Evolutionary conservation across 2,113 vertebrate species (phyloP), one percentile per base, ranked within the genome.

Genomic region (Brachypodius melanocephalos): DNA sequence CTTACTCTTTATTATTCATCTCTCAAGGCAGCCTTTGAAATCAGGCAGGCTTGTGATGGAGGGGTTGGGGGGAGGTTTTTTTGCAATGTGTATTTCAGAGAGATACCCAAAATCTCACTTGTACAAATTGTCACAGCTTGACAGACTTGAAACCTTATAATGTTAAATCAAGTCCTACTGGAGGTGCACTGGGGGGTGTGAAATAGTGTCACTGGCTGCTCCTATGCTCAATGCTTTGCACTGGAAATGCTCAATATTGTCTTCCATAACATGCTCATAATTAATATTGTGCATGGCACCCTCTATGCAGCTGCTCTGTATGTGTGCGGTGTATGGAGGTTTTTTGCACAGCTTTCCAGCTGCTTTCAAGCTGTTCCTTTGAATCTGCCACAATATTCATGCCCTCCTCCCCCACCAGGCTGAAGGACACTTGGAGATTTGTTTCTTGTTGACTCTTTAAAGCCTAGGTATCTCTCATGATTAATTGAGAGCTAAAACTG

Each of bases 331-430:
- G 42, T 32, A 32, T 16, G 48, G 67, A 26, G 5, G 0, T 17
- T 87, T 80, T 93, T 54, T 78, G 48, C 80, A 78, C 82, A 78
- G 80, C 80, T 92, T 78, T 96, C 90, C 93, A 97, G 93, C 90
- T 96, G 93, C 84, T 96, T 94, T 96, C 93, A 94, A 97, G 93
- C 94, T 91, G 84, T 88, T 96, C 71, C 68, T 96, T 95, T 95
- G 93, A 95, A 82, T 94, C 42, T 84, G 75, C 75, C 85, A 88
- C 58, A 93, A 42, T 88, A 85, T 90, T 86, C 61, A 57, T 0
- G 0, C 85, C n/a, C 71, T 94, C 42, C 81, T 82, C 74, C 75
- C 65, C 66, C 65, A 43, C 46, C 32, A 73, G 0, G 9, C 58
- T 90, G 90, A 93, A 93, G 93, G 93, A 95, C 68, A 75, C 71